These are phyloP conservation scores for Cyclophora punctaria DNA, from an alignment of 2,888 invertebrate genomes.

Conservation along the genomic window DNA sequence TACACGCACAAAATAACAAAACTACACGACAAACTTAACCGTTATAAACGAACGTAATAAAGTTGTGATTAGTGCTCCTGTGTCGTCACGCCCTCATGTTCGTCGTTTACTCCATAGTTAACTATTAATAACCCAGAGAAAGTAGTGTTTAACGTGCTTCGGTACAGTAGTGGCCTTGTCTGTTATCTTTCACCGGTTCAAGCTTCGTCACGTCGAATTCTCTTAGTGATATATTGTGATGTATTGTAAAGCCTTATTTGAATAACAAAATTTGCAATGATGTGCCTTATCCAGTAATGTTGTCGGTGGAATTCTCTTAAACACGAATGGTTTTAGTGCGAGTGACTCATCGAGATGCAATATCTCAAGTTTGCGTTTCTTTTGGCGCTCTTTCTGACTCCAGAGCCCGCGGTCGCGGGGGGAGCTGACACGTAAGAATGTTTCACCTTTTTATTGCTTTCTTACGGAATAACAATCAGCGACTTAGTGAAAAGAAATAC, in stretches of 20 bases:
- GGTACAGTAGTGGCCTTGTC: constrained; percentile 58
- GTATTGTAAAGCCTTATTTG: constrained; percentile 37
- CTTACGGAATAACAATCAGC: no score
- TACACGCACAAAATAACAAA: constrained; percentile 20
- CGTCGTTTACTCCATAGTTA: constrained; percentile 20
- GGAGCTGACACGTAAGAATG: constrained; percentile 47
- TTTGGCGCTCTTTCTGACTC: constrained; percentile 45
- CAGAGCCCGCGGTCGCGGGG: constrained; percentile 53
- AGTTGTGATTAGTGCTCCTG: constrained; percentile 31
- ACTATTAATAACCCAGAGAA: constrained; percentile 48
- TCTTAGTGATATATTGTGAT: constrained; percentile 26
- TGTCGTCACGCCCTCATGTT: constrained; percentile 14
- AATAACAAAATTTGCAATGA: constrained; percentile 45
- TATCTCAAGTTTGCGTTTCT: constrained; percentile 41
- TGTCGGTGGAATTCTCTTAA: constrained; percentile 21
- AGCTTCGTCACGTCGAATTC: constrained; percentile 29
- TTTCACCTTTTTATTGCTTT: neutral
- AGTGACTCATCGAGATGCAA: constrained; percentile 57
- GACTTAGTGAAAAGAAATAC: no score
- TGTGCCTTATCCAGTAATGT: constrained; percentile 61
- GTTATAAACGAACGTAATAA: constrained; percentile 20
- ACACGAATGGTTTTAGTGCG: constrained; percentile 31
- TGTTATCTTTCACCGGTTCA: constrained; percentile 41
- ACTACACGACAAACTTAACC: constrained; percentile 11
- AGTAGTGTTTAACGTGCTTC: constrained; percentile 43